A percentile compares a stretch with the other conserved stretches of the same genome.
Conservation (phyloP, 2,113 vertebrate species). For the Burhinus oedicnemus region DNA sequence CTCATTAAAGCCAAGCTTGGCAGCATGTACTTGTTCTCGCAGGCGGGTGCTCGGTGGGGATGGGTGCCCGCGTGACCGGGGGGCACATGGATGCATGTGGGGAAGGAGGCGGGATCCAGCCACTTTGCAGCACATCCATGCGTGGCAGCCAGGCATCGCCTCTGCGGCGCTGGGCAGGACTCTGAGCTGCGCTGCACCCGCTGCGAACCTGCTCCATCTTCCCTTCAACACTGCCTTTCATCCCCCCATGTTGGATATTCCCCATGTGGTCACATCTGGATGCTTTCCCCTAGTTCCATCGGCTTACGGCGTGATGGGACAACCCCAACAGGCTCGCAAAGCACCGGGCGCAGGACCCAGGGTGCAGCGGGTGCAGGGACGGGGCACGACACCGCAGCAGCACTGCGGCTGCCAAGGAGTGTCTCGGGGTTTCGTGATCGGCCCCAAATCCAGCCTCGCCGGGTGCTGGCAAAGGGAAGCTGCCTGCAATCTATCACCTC, state of each 20-base stretch:
- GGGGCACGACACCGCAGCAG: not conserved
- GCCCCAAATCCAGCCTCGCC: not conserved
- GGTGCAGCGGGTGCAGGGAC: not conserved
- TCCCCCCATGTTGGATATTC: not conserved
- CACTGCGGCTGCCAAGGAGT: not conserved
- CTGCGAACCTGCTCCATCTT: not conserved
- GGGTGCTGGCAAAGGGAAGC: not conserved
- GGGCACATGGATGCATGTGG: not conserved
- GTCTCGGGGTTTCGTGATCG: not conserved
- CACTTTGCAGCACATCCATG: not conserved
- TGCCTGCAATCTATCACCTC: slow-evolving; percentile 25
- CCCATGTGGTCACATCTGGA: rapidly evolving
- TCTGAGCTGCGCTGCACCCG: not conserved
- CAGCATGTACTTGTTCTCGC: not conserved
- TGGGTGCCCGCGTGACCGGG: not conserved
- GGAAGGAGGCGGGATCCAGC: not conserved
- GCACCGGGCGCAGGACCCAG: not conserved
- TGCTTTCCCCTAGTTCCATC: not conserved
- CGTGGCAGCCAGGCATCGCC: not conserved
- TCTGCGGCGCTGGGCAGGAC: rapidly evolving
- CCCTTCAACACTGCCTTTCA: not conserved
- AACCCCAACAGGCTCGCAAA: not conserved
- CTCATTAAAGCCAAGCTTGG: not conserved
- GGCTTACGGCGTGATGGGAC: not conserved
- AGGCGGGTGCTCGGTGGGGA: not conserved